Evolutionary conservation across 2,888 invertebrate genomes (phyloP).

Genomic region (Eupithecia insigniata): DNA sequence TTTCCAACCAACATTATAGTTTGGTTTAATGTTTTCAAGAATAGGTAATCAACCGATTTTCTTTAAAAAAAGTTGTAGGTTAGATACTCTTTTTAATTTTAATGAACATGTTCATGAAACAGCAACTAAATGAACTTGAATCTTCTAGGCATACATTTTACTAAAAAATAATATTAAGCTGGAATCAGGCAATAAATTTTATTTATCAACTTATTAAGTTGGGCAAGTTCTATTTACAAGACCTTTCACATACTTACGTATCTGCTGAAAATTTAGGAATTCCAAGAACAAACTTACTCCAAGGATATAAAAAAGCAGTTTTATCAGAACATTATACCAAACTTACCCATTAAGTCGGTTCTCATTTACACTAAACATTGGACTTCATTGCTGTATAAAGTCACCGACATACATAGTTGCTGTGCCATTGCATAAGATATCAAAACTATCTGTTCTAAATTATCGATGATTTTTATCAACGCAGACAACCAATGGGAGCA

Average conservation of each 20-base stretch:
- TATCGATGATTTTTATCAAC: slow-evolving; percentile 65
- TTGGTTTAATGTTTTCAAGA: not conserved
- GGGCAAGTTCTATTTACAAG: not conserved
- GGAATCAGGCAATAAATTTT: not conserved
- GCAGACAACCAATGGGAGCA: slow-evolving; percentile 49
- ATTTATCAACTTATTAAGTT: not conserved
- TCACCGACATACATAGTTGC: slow-evolving; percentile 66
- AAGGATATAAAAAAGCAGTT: slow-evolving; percentile 51
- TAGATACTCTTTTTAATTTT: not conserved
- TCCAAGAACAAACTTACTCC: slow-evolving; percentile 8
- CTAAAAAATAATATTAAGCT: not conserved
- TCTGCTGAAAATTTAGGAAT: not conserved
- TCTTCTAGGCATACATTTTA: not conserved
- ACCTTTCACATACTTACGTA: not conserved
- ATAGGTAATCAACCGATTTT: rapidly evolving
- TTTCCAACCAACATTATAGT: not conserved
- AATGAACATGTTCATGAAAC: not conserved
- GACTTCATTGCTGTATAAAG: slow-evolving; percentile 69
- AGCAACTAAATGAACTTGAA: not conserved
- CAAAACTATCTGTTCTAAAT: slow-evolving; percentile 63
- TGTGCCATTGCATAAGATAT: slow-evolving; percentile 66
- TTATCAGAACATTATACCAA: slow-evolving; percentile 1
- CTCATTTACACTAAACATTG: slow-evolving; percentile 66
- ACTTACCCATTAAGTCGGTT: slow-evolving; percentile 55
- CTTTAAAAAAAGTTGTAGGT: not conserved